Evolutionary conservation across 2,113 vertebrate genomes (phyloP).

Genomic region (Clupea harengus): DNA sequence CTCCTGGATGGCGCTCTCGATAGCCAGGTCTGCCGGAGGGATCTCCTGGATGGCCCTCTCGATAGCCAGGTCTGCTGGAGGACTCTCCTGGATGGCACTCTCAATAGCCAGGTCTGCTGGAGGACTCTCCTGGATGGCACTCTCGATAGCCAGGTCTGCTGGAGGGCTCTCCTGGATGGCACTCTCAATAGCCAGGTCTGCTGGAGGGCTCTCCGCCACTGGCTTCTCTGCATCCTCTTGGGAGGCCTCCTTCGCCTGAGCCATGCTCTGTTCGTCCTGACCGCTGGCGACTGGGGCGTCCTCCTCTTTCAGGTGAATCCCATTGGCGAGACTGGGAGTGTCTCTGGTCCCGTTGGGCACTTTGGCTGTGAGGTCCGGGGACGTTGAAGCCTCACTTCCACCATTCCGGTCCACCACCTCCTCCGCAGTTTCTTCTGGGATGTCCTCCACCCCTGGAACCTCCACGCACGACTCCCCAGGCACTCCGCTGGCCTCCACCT

Average conservation of each 20-base stretch:
- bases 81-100: slow-evolving; percentile 37
- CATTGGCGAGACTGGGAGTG: slow-evolving; percentile 50
- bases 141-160: slow-evolving; percentile 33
- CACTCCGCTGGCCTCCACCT: slow-evolving; percentile 69
- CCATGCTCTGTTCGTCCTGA: slow-evolving; percentile 17
- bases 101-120: slow-evolving; percentile 30
- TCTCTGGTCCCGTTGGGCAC: slow-evolving; percentile 60
- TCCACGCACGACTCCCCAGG: slow-evolving; percentile 62
- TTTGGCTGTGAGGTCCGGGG: slow-evolving; percentile 50
- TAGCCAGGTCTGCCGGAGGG: slow-evolving; percentile 19
- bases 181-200: slow-evolving; percentile 34
- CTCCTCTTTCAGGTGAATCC: slow-evolving; percentile 44
- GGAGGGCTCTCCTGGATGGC: slow-evolving; percentile 34
- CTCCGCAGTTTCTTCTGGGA: slow-evolving; percentile 52
- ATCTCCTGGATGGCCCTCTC: slow-evolving; percentile 26
- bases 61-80: slow-evolving; percentile 32
- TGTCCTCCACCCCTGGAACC: slow-evolving; percentile 53
- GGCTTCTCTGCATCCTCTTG: slow-evolving; percentile 25
- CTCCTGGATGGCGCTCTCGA: slow-evolving; percentile 39
- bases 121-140: slow-evolving; percentile 24
- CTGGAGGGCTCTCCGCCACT: slow-evolving; percentile 29
- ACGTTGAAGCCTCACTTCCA: neutral
- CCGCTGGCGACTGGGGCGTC: neutral
- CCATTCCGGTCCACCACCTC: neutral
- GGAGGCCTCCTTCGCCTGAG: neutral